Base-by-base conservation (phyloP, 2,797 vertebrate genomes). In the Sebastes oblongus region DNA sequence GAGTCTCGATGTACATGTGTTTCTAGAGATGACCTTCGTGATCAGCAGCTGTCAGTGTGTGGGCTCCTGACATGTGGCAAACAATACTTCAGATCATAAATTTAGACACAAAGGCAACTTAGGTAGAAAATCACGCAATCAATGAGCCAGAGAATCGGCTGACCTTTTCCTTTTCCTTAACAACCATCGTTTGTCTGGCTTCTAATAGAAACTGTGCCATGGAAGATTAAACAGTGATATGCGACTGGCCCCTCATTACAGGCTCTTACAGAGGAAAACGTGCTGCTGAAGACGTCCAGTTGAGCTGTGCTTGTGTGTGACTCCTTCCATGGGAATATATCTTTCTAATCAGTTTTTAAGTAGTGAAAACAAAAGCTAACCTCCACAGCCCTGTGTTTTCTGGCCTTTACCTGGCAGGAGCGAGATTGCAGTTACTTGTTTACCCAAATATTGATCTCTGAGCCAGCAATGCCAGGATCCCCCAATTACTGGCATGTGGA, bases 151-250 rank as follows among this genome's bases (percentile, higher is more conserved):
- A 72, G 72, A 89, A 91, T 90, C 77, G 82, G 72, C 86, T 86
- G 86, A 92, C 88, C 85, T 86, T 91, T 46, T 91, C 86, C 73
- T 22, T 73, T 84, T 87, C 76, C 81, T 60, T n/a, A 69, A 78
- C 80, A 30, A 36, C 61, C 59, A 72, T 89, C 86, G 74, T 93
- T 86, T 85, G 85, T 82, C 86, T 88, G 69, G 72, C 72, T 82
- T 84, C 76, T 90, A 87, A 88, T 88, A 83, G 85, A 89, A 89
- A 72, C 66, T n/a, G 68, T 9, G 9, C 52, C 78, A 85, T 60
- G 77, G 89, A 86, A 91, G 88, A 93, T 91, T 90, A 92, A 90
- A 81, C 77, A 67, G 65, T 80, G 66, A 88, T 76, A 64, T 86
- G 82, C 75, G 65, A 72, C 77, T 18, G 52, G 59, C 61, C 52